Percentiles rank a stretch among this genome's conserved stretches.
phyloP scores from a whole-genome alignment of 2,797 vertebrate genomes.

The Tapirus indicus region DNA sequence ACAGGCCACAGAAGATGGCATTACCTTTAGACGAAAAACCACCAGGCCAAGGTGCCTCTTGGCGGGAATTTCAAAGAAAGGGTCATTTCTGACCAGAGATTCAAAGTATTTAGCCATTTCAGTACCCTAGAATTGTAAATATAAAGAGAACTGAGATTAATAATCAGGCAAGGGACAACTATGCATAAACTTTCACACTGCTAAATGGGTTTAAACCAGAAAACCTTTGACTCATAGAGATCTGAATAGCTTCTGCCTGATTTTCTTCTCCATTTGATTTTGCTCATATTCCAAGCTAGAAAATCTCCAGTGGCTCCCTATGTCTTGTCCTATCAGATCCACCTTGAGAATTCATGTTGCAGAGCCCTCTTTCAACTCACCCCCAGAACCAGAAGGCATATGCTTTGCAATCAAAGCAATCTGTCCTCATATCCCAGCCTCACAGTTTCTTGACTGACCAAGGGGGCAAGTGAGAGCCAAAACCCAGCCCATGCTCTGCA shows the following conservation, averaged over 20 bases:
- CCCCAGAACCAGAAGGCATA: background rate
- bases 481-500: background rate
- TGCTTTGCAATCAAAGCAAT: background rate
- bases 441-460: background rate
- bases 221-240: background rate
- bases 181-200: background rate
- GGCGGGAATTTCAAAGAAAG: conserved; percentile 96
- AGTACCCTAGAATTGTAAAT: conserved; percentile 90
- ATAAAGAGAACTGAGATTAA: conserved; percentile 18
- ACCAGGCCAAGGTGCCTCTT: conserved; percentile 96
- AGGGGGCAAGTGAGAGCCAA: background rate
- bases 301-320: background rate
- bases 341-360: background rate
- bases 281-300: background rate
- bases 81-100: conserved; percentile 92
- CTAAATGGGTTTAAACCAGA: background rate
- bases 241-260: background rate
- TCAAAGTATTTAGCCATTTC: conserved; percentile 97
- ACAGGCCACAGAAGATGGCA: background rate
- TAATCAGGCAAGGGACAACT: background rate
- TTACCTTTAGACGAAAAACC: conserved; percentile 96
- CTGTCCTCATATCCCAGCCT: background rate
- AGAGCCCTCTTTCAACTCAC: background rate
- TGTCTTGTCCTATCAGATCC: background rate
- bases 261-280: background rate